Evolutionary conservation across 2,797 vertebrate genomes (phyloP).

Genomic region (Microchirus variegatus): DNA sequence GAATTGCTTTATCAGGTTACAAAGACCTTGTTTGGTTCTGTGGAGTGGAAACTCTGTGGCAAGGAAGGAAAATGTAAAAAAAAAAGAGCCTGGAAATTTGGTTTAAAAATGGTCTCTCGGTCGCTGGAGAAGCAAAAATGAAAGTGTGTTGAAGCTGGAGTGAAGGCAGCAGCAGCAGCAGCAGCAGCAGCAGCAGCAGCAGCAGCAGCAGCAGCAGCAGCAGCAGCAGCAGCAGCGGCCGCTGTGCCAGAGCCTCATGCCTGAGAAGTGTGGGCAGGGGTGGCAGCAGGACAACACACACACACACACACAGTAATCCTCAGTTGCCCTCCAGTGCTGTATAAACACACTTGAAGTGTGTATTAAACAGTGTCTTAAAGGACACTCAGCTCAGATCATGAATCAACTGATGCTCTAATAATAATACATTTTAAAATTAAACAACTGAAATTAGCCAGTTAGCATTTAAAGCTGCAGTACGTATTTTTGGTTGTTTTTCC

Average conservation of each 20-base stretch:
- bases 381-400: background rate
- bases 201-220: no score
- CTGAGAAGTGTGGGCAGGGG: conserved; percentile 28
- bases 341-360: conserved; percentile 47
- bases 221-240: no score
- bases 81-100: conserved; percentile 11
- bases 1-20: background rate
- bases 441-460: no score
- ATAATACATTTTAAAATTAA: no score
- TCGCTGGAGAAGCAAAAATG: conserved; percentile 4
- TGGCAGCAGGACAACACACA: conserved; percentile 35
- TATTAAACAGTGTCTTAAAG: conserved; percentile 36
- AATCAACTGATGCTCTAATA: no score
- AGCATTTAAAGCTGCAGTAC: no score
- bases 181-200: no score
- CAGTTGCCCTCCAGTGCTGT: conserved; percentile 27
- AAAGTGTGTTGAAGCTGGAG: conserved; percentile 23
- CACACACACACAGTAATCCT: conserved; percentile 31
- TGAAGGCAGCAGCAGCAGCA: background rate
- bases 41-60: background rate
- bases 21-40: conserved; percentile 2
- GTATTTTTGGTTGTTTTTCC: no score
- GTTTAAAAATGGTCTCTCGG: background rate
- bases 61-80: no score
- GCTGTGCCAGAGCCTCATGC: conserved; percentile 25